phyloP scores from a whole-genome alignment of 2,113 vertebrate genomes.

The Thinocorus orbignyianus region DNA sequence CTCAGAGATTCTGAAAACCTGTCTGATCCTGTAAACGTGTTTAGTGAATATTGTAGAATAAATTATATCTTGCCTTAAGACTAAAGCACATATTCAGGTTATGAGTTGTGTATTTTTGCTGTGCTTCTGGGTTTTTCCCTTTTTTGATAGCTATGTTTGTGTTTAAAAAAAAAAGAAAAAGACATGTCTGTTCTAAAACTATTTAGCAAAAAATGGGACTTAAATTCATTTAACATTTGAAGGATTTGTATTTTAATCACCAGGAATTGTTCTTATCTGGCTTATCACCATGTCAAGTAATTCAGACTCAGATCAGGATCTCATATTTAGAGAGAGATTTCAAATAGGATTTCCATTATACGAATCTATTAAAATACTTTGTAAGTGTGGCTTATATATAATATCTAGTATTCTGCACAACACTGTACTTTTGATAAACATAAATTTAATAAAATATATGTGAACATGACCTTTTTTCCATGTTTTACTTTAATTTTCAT shows the following conservation, averaged over 20 bases:
- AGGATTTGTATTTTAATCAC: slow-evolving; percentile 45
- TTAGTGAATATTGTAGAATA: slow-evolving; percentile 27
- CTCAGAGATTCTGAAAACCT: slow-evolving; percentile 56
- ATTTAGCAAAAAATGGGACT: not conserved
- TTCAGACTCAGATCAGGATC: not conserved
- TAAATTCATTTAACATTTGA: not conserved
- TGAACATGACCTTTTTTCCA: not conserved
- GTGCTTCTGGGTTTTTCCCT: not conserved
- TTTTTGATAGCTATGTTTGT: not conserved
- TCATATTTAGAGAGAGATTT: not conserved
- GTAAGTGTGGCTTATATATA: not conserved
- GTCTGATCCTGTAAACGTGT: slow-evolving; percentile 62
- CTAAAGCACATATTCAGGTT: not conserved
- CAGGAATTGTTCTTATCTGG: slow-evolving; percentile 35
- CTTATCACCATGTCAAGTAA: slow-evolving; percentile 26
- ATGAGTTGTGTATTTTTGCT: not conserved
- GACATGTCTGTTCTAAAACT: not conserved
- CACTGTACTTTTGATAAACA: not conserved
- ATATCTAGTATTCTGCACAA: not conserved
- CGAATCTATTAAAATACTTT: not conserved
- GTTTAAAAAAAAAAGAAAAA: not conserved
- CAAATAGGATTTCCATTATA: not conserved
- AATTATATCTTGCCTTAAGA: slow-evolving; percentile 33
- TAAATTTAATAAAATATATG: not conserved
- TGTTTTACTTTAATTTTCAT: not conserved